A percentile compares a stretch with the other conserved stretches of the same genome.
Conservation (phyloP, 2,797 vertebrate genomes). For the Orientallactaga sibirica region DNA sequence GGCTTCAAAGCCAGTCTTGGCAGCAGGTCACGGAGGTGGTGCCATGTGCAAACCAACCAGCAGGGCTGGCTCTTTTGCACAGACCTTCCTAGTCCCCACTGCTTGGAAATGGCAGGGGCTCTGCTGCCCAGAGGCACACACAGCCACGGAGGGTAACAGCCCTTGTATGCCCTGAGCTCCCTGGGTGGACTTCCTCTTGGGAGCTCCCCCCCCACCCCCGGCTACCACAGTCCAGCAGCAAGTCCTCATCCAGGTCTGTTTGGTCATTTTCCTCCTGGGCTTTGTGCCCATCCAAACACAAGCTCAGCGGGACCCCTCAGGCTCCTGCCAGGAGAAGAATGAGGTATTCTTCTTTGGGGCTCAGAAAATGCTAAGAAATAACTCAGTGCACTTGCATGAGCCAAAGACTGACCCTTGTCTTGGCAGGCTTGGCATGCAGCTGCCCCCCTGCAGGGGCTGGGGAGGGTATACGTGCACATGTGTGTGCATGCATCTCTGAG, state of each 20-base stretch:
- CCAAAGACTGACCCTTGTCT: background rate
- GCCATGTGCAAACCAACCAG: background rate
- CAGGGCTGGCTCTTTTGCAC: background rate
- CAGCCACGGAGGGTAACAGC: background rate
- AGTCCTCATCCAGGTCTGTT: background rate
- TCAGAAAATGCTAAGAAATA: conserved; percentile 42
- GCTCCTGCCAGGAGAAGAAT: conserved; percentile 37
- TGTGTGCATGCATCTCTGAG: no score
- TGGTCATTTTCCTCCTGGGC: conserved; percentile 51
- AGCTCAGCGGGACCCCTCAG: conserved; percentile 47
- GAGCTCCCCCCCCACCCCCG: background rate
- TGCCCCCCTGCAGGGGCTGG: background rate
- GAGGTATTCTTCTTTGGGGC: background rate
- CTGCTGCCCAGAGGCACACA: background rate
- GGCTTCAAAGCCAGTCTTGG: background rate
- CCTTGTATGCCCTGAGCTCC: fast-evolving
- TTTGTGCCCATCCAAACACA: conserved; percentile 62
- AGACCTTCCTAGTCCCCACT: background rate
- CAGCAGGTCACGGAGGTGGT: background rate
- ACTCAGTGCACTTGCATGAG: background rate
- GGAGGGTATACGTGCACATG: background rate
- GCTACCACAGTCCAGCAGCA: background rate
- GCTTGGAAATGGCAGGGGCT: background rate
- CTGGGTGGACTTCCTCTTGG: background rate
- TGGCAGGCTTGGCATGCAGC: background rate